Conservation (phyloP, 1,140 invertebrate genomes). For the Zaprionus lachaisei region DNA sequence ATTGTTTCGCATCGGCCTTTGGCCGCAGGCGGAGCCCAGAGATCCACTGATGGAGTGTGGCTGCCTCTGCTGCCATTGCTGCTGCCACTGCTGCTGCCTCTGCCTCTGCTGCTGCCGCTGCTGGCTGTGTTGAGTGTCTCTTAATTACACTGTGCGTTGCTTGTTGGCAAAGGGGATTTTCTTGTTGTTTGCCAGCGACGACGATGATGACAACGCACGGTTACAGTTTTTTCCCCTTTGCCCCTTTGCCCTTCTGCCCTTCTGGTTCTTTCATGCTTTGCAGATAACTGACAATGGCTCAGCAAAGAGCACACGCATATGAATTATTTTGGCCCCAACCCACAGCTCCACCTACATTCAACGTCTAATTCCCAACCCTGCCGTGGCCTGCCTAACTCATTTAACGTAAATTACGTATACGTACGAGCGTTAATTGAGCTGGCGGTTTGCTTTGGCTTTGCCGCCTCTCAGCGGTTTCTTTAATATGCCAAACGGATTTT, state of each 20-base stretch:
- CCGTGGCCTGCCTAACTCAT: conserved; percentile 12
- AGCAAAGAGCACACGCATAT: conserved; percentile 27
- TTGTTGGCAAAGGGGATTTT: conserved; percentile 79
- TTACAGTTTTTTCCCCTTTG: conserved; percentile 51
- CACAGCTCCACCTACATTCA: neutral
- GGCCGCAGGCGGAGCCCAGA: conserved; percentile 39
- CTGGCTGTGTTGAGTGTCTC: conserved; percentile 68
- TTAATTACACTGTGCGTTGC: conserved; percentile 77
- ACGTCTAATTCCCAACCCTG: neutral
- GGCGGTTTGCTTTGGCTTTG: neutral
- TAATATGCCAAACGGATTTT: conserved; percentile 1
- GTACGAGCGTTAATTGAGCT: conserved; percentile 35
- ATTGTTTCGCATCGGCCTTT: conserved; percentile 50
- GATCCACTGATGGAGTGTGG: conserved; percentile 34
- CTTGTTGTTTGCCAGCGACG: conserved; percentile 58
- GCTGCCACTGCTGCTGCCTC: neutral
- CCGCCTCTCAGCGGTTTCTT: neutral
- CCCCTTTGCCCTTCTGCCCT: conserved; percentile 19
- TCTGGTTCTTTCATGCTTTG: conserved; percentile 54
- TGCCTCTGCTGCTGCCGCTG: neutral
- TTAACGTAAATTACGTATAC: conserved; percentile 45
- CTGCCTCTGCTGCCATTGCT: neutral
- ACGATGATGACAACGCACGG: conserved; percentile 45
- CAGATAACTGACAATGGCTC: conserved; percentile 67
- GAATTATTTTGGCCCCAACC: conserved; percentile 11